These are phyloP conservation scores for Crocallis elinguaria DNA, from an alignment of 2,888 invertebrate genomes.

Conservation along the genomic window DNA sequence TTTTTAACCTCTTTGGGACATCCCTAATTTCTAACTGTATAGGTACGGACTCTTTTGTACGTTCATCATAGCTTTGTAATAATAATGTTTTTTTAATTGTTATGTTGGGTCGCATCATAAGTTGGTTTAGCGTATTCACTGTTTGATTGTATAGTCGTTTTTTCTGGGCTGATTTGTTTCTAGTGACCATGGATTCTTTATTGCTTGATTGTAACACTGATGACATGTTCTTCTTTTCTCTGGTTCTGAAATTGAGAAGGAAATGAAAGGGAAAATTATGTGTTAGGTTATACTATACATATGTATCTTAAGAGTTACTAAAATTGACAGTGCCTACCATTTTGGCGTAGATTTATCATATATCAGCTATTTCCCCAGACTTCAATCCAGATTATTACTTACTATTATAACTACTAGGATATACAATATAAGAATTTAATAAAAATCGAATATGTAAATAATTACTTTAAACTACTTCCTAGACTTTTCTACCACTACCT, in stretches of 20 bases:
- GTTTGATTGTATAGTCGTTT: background rate
- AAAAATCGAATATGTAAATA: too few relatives aligned
- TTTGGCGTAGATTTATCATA: too few relatives aligned
- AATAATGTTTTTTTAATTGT: conserved; percentile 6
- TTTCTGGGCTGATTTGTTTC: background rate
- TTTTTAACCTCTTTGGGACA: conserved; percentile 3
- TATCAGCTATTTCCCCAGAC: too few relatives aligned
- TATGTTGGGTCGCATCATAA: background rate
- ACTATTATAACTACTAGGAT: too few relatives aligned
- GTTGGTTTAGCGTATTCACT: background rate
- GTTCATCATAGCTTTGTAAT: background rate
- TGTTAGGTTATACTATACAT: too few relatives aligned
- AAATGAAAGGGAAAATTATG: too few relatives aligned
- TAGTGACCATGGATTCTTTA: background rate
- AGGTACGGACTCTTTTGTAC: background rate
- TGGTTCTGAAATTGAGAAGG: background rate
- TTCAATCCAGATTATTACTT: too few relatives aligned
- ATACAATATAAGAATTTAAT: too few relatives aligned
- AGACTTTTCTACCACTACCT: too few relatives aligned
- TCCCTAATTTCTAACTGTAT: background rate
- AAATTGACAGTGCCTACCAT: too few relatives aligned
- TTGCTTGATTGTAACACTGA: background rate
- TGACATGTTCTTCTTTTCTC: background rate
- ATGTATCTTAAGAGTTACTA: too few relatives aligned
- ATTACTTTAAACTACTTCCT: too few relatives aligned